Percentiles rank a stretch among this genome's conserved stretches.
Evolutionary conservation across 2,888 invertebrate genomes (phyloP).

Genomic region (Micoletzkya japonica): DNA sequence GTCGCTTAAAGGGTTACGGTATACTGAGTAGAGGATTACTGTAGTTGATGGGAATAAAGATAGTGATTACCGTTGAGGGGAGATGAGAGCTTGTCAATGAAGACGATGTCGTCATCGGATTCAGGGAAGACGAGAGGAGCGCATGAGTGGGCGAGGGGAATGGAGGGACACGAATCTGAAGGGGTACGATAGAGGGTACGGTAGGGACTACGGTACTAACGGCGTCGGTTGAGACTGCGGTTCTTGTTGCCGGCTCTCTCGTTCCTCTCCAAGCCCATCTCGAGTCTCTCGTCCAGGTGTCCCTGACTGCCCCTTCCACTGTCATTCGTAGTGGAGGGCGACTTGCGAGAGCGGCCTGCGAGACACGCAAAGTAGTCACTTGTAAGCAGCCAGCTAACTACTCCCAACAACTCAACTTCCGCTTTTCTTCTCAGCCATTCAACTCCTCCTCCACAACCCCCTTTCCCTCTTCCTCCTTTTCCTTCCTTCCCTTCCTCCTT

Average conservation of each 20-base stretch:
- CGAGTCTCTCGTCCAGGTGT: slow-evolving; percentile 44
- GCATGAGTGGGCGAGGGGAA: slow-evolving; percentile 1
- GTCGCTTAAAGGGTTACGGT: slow-evolving; percentile 36
- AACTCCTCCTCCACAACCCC: background rate
- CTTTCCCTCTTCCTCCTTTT: slow-evolving; percentile 3
- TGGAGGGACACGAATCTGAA: background rate
- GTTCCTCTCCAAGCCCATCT: slow-evolving; percentile 15
- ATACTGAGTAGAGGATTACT: background rate
- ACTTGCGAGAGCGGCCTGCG: slow-evolving; percentile 49
- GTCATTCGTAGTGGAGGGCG: slow-evolving; percentile 54
- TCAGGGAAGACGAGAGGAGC: slow-evolving; percentile 41
- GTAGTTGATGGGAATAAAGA: too few relatives aligned
- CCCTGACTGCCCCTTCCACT: slow-evolving; percentile 48
- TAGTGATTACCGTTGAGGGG: background rate
- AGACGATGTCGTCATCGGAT: slow-evolving; percentile 43
- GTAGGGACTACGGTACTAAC: too few relatives aligned
- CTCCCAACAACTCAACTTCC: background rate
- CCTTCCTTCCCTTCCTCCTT: slow-evolving; percentile 1
- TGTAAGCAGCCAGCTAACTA: background rate
- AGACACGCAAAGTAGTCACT: background rate
- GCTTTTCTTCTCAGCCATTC: background rate
- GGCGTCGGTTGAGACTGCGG: too few relatives aligned
- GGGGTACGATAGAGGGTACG: too few relatives aligned
- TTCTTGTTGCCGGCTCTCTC: slow-evolving; percentile 1
- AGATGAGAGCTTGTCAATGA: slow-evolving; percentile 1